Conservation (phyloP, 2,888 invertebrate species). For the Rhabditoides inermis region DNA sequence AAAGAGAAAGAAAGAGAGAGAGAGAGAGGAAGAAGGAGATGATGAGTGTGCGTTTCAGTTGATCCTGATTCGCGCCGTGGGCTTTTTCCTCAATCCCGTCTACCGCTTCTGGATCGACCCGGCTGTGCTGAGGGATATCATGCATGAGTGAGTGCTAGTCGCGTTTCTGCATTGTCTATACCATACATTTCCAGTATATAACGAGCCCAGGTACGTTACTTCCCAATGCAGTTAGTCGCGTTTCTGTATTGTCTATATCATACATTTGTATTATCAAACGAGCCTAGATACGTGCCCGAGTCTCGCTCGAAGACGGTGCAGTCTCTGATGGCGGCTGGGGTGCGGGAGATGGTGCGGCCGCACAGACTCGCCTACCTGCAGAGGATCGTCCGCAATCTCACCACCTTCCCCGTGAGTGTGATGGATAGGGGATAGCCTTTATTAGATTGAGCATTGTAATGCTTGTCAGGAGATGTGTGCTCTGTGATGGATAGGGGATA, state of each 20-base stretch:
- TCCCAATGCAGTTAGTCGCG: no score
- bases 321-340: conserved; percentile 48
- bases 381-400: conserved; percentile 39
- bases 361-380: conserved; percentile 41
- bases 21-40: conserved; percentile 32
- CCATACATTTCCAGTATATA: no score
- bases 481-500: no score
- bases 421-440: neutral
- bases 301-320: conserved; percentile 31
- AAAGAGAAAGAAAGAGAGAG: conserved; percentile 18
- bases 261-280: no score
- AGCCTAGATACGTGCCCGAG: no score
- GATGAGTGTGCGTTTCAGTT: conserved; percentile 14
- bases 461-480: conserved; percentile 35
- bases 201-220: no score
- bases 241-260: no score
- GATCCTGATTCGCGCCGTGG: conserved; percentile 45
- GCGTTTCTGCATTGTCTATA: neutral
- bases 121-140: conserved; percentile 43
- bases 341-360: conserved; percentile 37
- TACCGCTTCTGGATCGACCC: conserved; percentile 50
- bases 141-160: conserved; percentile 47
- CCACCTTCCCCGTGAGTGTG: conserved; percentile 21
- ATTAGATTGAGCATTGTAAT: neutral
- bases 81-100: conserved; percentile 50